Evolutionary conservation across 2,888 invertebrate species (phyloP).

Genomic region (Drosophila bunnanda): DNA sequence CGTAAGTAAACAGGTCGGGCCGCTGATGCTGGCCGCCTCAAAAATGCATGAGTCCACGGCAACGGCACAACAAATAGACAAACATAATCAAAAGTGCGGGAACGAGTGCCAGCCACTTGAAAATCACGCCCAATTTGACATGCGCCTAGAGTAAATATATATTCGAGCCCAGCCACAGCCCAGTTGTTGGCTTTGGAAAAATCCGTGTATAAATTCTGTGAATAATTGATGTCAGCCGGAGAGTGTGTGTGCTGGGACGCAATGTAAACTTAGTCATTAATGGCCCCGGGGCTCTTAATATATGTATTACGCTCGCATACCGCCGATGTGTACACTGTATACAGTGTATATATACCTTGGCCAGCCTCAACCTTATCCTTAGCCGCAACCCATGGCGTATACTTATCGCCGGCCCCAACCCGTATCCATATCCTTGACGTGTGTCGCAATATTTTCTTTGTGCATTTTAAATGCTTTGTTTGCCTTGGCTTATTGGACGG

Average conservation of each 20-base stretch:
- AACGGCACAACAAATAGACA: conserved; percentile 72
- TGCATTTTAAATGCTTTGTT: conserved; percentile 70
- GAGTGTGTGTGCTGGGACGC: conserved; percentile 44
- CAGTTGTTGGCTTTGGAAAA: conserved; percentile 54
- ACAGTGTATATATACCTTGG: conserved; percentile 26
- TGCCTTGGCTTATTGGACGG: conserved; percentile 56
- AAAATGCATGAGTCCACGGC: conserved; percentile 70
- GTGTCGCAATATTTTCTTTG: conserved; percentile 64
- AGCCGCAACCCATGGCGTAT: conserved; percentile 12
- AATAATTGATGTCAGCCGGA: conserved; percentile 73
- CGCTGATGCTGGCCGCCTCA: conserved; percentile 41
- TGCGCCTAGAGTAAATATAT: conserved; percentile 75
- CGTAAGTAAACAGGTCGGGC: conserved; percentile 68
- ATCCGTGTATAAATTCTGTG: conserved; percentile 71
- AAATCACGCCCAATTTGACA: conserved; percentile 80
- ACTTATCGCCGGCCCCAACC: conserved; percentile 30
- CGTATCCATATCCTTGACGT: conserved; percentile 35
- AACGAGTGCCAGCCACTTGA: conserved; percentile 58
- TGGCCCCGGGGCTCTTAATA: conserved; percentile 61
- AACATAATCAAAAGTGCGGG: conserved; percentile 76
- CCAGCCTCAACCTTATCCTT: conserved; percentile 32
- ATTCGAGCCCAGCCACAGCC: conserved; percentile 11
- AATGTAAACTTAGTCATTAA: conserved; percentile 71
- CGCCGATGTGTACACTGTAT: conserved; percentile 24
- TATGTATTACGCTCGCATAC: conserved; percentile 31